Percentiles rank a stretch among this genome's conserved stretches.
These are phyloP conservation scores for Panagrolaimus sp. DNA, from an alignment of 1,140 invertebrate species.

Conservation along the genomic window DNA sequence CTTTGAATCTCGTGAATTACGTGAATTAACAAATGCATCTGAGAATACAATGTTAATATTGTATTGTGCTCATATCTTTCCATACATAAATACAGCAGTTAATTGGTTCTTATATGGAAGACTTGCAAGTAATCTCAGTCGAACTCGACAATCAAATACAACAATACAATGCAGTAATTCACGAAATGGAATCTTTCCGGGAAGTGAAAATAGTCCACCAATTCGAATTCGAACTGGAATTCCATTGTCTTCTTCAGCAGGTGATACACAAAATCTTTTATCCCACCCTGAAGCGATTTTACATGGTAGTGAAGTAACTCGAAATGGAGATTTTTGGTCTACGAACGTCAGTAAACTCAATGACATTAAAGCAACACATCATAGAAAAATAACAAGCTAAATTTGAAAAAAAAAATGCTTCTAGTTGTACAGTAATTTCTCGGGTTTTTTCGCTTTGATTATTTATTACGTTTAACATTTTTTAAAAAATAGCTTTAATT, in stretches of 20 bases:
- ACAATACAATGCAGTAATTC: constrained; percentile 1
- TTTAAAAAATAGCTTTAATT: no score
- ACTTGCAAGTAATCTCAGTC: constrained; percentile 9
- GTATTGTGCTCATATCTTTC: constrained; percentile 17
- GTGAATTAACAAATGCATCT: constrained; percentile 1
- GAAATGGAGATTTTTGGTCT: constrained; percentile 2
- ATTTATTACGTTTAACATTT: no score
- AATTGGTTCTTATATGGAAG: constrained; percentile 21
- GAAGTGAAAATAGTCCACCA: background rate
- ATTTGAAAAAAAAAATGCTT: no score
- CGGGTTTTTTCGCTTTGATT: no score
- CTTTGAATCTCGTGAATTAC: constrained; percentile 14
- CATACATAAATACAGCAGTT: constrained; percentile 14
- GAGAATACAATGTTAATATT: constrained; percentile 13
- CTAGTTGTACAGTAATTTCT: no score
- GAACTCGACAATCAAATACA: background rate
- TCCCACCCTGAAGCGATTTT: background rate
- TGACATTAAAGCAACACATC: no score
- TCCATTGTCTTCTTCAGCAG: background rate
- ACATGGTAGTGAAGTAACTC: background rate
- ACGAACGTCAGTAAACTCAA: background rate
- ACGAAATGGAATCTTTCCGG: background rate
- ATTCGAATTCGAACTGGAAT: background rate
- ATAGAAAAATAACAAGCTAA: no score
- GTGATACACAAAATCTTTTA: background rate